Evolutionary conservation across 2,797 vertebrate genomes (phyloP).

Genomic region (Lemur catta): DNA sequence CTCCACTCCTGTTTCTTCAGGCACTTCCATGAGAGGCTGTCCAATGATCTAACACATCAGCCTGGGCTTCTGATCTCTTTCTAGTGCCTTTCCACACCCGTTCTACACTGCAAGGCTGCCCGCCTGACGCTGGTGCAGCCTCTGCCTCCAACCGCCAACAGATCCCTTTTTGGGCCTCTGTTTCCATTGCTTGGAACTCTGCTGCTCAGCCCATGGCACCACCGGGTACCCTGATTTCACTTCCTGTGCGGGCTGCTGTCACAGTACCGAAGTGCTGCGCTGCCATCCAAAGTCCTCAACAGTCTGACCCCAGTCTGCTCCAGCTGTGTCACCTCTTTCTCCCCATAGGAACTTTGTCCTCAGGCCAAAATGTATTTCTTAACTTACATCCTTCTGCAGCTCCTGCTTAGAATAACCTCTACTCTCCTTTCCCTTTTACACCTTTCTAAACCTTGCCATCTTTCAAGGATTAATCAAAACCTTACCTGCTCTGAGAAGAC

Average conservation of each 20-base stretch:
- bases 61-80: not conserved
- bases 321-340: not conserved
- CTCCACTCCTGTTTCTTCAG: not conserved
- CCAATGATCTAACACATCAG: not conserved
- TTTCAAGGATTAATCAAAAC: not conserved
- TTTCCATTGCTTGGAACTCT: not conserved
- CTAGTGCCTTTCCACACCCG: too few species aligned
- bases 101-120: not conserved
- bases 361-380: not conserved
- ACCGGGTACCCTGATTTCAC: too few species aligned
- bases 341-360: not conserved
- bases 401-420: not conserved
- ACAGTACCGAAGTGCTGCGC: not conserved
- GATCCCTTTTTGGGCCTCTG: not conserved
- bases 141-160: not conserved
- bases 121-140: fast-evolving
- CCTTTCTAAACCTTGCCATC: not conserved
- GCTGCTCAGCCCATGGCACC: not conserved
- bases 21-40: not conserved
- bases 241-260: not conserved
- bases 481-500: not conserved
- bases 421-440: not conserved
- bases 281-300: not conserved
- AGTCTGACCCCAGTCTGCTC: not conserved
- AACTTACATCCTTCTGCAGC: not conserved